These are phyloP conservation scores for Argya squamiceps DNA, from an alignment of 2,797 vertebrate genomes.

Conservation along the genomic window DNA sequence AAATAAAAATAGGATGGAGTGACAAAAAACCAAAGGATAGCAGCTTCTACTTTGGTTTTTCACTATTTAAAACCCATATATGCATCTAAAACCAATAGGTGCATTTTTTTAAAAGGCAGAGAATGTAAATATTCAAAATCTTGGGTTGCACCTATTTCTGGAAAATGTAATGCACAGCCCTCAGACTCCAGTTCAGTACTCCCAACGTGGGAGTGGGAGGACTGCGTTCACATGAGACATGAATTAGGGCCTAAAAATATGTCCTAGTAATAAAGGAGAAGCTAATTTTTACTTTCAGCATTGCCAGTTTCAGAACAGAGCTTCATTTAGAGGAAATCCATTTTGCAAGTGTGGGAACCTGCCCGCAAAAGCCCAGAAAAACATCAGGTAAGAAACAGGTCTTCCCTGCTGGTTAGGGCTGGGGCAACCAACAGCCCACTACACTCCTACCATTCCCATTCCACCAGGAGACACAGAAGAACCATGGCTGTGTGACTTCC, in stretches of 20 bases:
- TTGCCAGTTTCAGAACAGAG: background rate
- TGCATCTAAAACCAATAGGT: background rate
- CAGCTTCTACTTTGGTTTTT: background rate
- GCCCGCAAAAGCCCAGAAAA: background rate
- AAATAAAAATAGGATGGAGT: background rate
- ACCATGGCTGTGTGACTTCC: rapidly evolving
- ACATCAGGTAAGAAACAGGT: background rate
- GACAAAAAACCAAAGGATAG: background rate
- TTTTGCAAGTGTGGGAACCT: background rate
- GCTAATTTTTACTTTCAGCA: conserved; percentile 18
- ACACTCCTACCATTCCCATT: no score
- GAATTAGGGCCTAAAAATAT: conserved; percentile 55
- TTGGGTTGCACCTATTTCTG: background rate
- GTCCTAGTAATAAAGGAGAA: conserved; percentile 24
- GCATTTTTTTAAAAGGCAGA: background rate
- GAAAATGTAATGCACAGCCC: background rate
- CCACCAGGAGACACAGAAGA: background rate
- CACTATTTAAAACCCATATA: background rate
- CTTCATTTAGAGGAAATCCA: background rate
- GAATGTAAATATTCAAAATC: conserved; percentile 2
- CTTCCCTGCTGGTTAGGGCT: background rate
- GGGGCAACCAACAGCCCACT: background rate
- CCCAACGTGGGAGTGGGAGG: background rate
- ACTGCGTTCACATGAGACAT: background rate
- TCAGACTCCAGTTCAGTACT: conserved; percentile 29